Evolutionary conservation across 2,113 vertebrate species (phyloP).

Genomic region (Pelvicachromis taeniatus): DNA sequence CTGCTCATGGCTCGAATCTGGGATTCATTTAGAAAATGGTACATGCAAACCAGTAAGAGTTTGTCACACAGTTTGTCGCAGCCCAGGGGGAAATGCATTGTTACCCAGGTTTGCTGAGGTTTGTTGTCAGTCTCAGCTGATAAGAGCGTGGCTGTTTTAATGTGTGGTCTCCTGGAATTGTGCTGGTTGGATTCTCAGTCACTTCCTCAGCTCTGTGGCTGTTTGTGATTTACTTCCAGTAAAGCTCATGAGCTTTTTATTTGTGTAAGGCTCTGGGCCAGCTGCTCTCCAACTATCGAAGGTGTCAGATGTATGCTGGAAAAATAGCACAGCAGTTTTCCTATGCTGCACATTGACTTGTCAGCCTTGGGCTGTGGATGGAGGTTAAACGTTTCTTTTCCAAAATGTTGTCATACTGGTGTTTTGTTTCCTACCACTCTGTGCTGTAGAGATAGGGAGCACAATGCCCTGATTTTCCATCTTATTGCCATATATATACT

Average conservation of each 20-base stretch:
- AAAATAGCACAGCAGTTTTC: constrained; percentile 4
- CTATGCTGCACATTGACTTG: not conserved
- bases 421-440: not conserved
- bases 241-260: constrained; percentile 28
- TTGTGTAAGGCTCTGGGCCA: not conserved
- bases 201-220: constrained; percentile 19
- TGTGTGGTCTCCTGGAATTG: constrained; percentile 38
- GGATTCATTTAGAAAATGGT: not conserved
- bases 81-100: not conserved
- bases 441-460: constrained; percentile 1
- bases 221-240: constrained; percentile 32
- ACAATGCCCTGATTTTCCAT: constrained; percentile 17
- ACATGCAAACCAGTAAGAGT: not conserved
- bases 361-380: not conserved
- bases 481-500: constrained; percentile 55
- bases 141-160: constrained; percentile 11
- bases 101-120: constrained; percentile 8
- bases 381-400: constrained; percentile 5
- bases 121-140: constrained; percentile 17
- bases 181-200: constrained; percentile 17
- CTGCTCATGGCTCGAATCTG: not conserved
- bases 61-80: not conserved
- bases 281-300: not conserved
- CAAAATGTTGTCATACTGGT: not conserved
- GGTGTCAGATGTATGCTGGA: constrained; percentile 2